Evolutionary conservation across 2,113 vertebrate genomes (phyloP).

Genomic region (Mastomys coucha): DNA sequence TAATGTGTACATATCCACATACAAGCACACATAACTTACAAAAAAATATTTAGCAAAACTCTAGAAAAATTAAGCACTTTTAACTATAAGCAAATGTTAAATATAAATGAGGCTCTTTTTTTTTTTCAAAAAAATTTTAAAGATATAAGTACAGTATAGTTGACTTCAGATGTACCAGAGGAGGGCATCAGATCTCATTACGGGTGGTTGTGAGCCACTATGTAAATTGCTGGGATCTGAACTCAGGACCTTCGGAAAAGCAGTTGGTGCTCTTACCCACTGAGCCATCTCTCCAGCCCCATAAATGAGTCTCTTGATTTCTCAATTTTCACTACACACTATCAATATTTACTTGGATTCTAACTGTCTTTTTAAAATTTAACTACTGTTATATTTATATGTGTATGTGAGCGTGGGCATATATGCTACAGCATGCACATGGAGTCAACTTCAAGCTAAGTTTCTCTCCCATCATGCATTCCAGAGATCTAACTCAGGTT

Average conservation of each 20-base stretch:
- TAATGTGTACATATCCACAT: not conserved
- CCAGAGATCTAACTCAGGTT: not conserved
- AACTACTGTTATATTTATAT: not conserved
- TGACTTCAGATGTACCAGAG: no score
- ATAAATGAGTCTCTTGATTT: not conserved
- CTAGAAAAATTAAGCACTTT: conserved; percentile 35
- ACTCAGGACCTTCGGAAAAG: no score
- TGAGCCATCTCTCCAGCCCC: no score
- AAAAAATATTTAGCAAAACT: not conserved
- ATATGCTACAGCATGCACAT: not conserved
- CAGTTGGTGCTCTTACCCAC: no score
- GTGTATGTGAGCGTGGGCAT: not conserved
- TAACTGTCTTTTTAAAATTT: not conserved
- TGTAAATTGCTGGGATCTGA: no score
- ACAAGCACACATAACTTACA: not conserved
- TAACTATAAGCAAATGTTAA: conserved; percentile 22
- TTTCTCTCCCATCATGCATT: not conserved
- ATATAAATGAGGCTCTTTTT: not conserved
- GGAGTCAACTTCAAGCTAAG: not conserved
- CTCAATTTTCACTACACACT: not conserved
- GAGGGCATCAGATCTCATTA: no score
- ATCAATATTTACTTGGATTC: not conserved
- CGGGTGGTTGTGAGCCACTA: no score
- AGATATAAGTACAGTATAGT: no score
- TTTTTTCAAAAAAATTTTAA: no score